Evolutionary conservation across 2,797 vertebrate genomes (phyloP), one percentile per base, ranked within the genome.

Genomic region (Pampus argenteus): DNA sequence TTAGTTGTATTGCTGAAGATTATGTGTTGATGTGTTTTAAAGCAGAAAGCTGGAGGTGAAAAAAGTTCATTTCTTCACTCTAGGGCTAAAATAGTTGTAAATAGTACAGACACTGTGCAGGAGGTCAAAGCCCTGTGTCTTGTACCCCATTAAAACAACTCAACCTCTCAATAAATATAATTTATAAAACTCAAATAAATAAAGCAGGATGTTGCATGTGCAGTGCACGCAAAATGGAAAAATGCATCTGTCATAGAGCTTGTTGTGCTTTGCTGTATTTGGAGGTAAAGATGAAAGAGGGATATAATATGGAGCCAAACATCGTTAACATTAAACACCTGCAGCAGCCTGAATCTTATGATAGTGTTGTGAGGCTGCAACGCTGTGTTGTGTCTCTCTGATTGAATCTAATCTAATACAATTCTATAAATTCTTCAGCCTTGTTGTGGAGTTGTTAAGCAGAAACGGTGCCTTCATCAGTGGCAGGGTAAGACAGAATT

Each of bases 131-230:
- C 34, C 64, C 45, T 49, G 64, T 58, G 65, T 69, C 63, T 31
- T 59, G 57, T 71, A 60, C n/a, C 65, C 36, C 29, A 76, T 69
- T 76, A 76, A 78, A 86, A 67, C 60, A 73, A 44, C 69, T 69
- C 66, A 75, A 63, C 82, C 63, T 75, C 56, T 71, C 45, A 34
- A 74, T 86, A 82, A 87, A 83, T 75, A 79, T 28, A 54, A 68
- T 6, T 59, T 31, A 74, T 76, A 78, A 86, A 80, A 78, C 45
- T 67, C 26, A 18, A 49, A 66, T 56, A 44, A 44, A 42, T 23
- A 73, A 62, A 72, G 28, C 40, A 26, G 59, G 31, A 40, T 48
- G 49, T 28, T 38, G 36, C n/a, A 10, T 54, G 36, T 25, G n/a
- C 3, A 23, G 36, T 25, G n/a, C 3, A 23, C 13, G 18, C 52